Conservation (phyloP, 92 coral and sea anemone genomes). For the Siderastrea radians region DNA sequence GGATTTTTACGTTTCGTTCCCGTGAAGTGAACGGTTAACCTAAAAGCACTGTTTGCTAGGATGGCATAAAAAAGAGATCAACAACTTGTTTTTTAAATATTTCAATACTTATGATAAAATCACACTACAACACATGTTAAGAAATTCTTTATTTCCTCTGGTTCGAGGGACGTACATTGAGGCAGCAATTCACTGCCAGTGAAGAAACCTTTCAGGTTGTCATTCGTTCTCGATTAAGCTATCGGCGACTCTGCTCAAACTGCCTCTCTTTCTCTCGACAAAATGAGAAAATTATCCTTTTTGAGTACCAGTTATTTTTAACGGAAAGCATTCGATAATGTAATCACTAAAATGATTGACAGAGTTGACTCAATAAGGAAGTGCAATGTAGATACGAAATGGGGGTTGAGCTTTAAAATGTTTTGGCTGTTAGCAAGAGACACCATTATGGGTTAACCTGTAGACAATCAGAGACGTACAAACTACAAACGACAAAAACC, state of each 20-base stretch:
- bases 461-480: too few relatives aligned
- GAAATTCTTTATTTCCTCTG: slow-evolving; percentile 48
- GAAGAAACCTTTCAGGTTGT: not conserved
- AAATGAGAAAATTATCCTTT: not conserved
- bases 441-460: too few relatives aligned
- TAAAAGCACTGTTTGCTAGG: not conserved
- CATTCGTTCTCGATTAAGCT: not conserved
- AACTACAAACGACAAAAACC: not conserved
- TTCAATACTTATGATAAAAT: slow-evolving; percentile 6
- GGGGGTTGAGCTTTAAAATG: too few relatives aligned
- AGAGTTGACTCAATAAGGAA: not conserved
- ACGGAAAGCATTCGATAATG: not conserved
- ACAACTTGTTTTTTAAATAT: not conserved
- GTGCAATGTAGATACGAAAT: not conserved
- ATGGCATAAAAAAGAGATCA: not conserved
- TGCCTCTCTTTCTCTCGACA: not conserved
- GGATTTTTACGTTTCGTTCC: too few relatives aligned
- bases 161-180: slow-evolving; percentile 27
- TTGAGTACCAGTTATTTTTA: not conserved
- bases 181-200: slow-evolving; percentile 16
- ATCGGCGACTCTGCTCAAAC: not conserved
- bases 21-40: too few relatives aligned
- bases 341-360: not conserved
- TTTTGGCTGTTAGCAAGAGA: not conserved
- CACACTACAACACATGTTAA: slow-evolving; percentile 25